phyloP scores from a whole-genome alignment of 2,888 invertebrate genomes.

The Gnatocerus cornutus region DNA sequence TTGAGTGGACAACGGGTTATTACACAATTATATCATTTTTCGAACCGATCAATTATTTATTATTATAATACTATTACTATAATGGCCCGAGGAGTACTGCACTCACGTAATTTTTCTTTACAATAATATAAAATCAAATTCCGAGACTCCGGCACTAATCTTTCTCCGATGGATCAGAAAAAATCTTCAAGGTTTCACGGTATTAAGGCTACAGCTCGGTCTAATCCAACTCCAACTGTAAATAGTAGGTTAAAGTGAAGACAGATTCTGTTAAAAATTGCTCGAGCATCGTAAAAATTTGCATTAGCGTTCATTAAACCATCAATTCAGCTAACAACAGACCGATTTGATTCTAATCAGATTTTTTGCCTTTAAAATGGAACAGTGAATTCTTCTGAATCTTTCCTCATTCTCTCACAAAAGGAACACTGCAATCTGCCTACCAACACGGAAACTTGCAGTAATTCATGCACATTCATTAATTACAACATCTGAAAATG shows the following conservation, averaged over 20 bases:
- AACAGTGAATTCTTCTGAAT: slow-evolving; percentile 2
- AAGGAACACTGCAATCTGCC: neutral
- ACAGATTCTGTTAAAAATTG: slow-evolving; percentile 21
- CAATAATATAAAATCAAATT: too few relatives aligned
- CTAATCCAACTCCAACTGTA: slow-evolving; percentile 19
- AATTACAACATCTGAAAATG: slow-evolving; percentile 23
- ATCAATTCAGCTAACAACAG: slow-evolving; percentile 15
- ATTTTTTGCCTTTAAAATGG: slow-evolving; percentile 16
- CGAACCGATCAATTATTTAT: neutral
- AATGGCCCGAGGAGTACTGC: neutral
- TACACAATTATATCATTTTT: slow-evolving; percentile 12
- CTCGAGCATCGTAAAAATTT: slow-evolving; percentile 35
- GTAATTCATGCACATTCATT: slow-evolving; percentile 19
- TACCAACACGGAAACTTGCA: slow-evolving; percentile 9
- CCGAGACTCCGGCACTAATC: too few relatives aligned
- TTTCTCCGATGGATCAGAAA: neutral
- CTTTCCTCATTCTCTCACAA: neutral
- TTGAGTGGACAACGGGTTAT: slow-evolving; percentile 24
- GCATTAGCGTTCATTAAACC: slow-evolving; percentile 30
- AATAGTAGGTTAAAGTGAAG: slow-evolving; percentile 34
- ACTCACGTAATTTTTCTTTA: too few relatives aligned
- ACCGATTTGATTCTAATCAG: slow-evolving; percentile 18
- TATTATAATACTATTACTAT: neutral
- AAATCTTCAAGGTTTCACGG: slow-evolving; percentile 7
- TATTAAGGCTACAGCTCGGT: slow-evolving; percentile 9